Base-by-base conservation (phyloP, 2,113 vertebrate genomes). In the Gopherus flavomarginatus region DNA sequence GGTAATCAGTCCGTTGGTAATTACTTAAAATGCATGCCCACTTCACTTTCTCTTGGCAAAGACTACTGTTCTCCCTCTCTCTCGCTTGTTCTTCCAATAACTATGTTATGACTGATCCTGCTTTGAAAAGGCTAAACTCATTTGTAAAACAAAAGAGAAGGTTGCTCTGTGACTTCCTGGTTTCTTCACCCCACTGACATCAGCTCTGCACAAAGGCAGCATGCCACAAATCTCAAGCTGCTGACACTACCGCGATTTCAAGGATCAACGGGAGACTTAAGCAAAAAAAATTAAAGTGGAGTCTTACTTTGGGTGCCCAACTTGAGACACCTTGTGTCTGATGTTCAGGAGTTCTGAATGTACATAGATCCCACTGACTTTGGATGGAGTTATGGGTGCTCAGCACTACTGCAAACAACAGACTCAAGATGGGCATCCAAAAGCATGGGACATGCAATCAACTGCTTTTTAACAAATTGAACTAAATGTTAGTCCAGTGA, bases 21-120 rank as follows among this genome's bases (percentile, higher is more conserved):
- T 86, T 96, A 96, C 97, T 96, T 89, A 85, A 97, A 95, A 97
- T 93, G 93, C 95, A 96, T 92, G 93, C 95, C 94, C 92, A 93
- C 96, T 97, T 94, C 93, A 94, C 97, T 97, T 94, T 96, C 93
- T 97, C 84, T 97, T 98, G 97, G 97, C 97, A 97, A 89, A 86
- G 90, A 83, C 80, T 87, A 86, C 91, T n/a, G 77, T 75, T 81
- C 94, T 86, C 86, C 94, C 90, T 94, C 91, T 97, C 94, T 96
- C 95, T 47, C 54, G 21, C 81, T 31, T 65, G 27, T 92, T 95
- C 91, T 88, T 14, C 0, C 95, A 94, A 83, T 91, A 96, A 96
- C 90, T 96, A 59, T 6, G 79, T 90, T 95, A 94, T 69, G 87
- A 88, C 88, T 21, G 85, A 94, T 85, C 85, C 87, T 29, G 86